Base-by-base conservation (phyloP, 2,113 vertebrate species). In the Nerophis lumbriciformis region DNA sequence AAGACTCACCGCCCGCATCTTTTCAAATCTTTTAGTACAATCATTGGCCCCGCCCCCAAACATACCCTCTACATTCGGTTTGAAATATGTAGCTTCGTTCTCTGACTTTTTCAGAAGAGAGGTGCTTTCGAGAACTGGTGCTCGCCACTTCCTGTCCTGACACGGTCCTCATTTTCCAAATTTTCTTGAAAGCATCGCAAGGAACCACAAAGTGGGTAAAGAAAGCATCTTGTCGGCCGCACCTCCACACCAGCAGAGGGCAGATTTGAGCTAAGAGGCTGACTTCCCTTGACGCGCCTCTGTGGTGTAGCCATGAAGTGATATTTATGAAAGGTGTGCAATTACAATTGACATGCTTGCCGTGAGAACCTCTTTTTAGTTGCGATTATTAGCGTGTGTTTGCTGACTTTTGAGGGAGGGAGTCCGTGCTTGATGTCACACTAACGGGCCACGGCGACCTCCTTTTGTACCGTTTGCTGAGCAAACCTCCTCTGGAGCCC, bases 391-490 rank as follows among this genome's bases (percentile, higher is more conserved):
- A 16, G 21, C 1, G 69, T 80, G 76, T 76, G 74, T 74, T 42
- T 71, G 56, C 12, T 63, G 5, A 6, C 59, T 67, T 59, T 56
- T 19, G 19, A 19, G 19, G 19, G 19, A 19, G 19, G 19, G 19
- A 19, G 19, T 19, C 19, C 55, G 72, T 35, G 53, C 70, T 75
- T 73, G 83, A 81, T 75, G 78, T 82, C 75, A 71, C 50, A 54
- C 66, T 63, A 44, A 63, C 28, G 47, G 65, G 56, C 61, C 53
- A 48, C 69, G 35, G 68, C 45, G 60, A 72, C 65, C 63, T 66
- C 63, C 63, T 82, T 83, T 78, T 84, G 61, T 81, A 76, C 59
- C 59, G 76, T 84, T 85, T 84, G 79, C 75, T 83, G 81, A 84
- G 81, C 75, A 56, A 79, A 72, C 73, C 39, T 28, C 76, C 68